Conservation (phyloP, 2,888 invertebrate genomes). For the Ochropleura plecta region DNA sequence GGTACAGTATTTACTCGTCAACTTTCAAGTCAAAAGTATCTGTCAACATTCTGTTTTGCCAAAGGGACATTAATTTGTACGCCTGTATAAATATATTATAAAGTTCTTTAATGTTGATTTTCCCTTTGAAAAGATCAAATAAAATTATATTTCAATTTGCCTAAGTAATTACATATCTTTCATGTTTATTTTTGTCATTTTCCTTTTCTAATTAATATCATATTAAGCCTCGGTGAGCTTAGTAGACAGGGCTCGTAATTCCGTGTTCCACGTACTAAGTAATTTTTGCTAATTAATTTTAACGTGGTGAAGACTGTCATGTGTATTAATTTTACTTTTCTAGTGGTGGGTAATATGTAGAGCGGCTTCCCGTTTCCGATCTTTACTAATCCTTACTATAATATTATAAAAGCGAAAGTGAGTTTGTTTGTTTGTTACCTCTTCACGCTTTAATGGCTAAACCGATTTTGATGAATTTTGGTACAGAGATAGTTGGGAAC, state of each 20-base stretch:
- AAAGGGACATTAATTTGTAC: slow-evolving; percentile 22
- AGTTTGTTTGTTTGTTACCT: no score
- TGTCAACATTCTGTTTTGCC: not conserved
- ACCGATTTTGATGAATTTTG: no score
- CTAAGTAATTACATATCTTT: slow-evolving; percentile 38
- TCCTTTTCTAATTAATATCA: slow-evolving; percentile 38
- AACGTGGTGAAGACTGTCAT: slow-evolving; percentile 6
- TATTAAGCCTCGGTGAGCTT: slow-evolving; percentile 25
- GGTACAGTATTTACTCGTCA: slow-evolving; percentile 18
- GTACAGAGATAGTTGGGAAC: no score
- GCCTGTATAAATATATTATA: slow-evolving; percentile 26
- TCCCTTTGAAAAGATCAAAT: slow-evolving; percentile 30
- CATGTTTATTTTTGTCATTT: slow-evolving; percentile 47
- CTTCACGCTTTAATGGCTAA: no score
- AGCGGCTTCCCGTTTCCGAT: not conserved
- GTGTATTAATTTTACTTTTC: slow-evolving; percentile 1
- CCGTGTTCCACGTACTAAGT: slow-evolving; percentile 6
- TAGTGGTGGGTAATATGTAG: not conserved
- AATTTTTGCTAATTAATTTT: slow-evolving; percentile 30
- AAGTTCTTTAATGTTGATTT: slow-evolving; percentile 27
- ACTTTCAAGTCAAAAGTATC: slow-evolving; percentile 20
- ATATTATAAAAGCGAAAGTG: no score
- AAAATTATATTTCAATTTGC: slow-evolving; percentile 46
- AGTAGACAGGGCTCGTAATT: slow-evolving; percentile 6
- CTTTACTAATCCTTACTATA: no score